Evolutionary conservation across 2,797 vertebrate species (phyloP).

Genomic region (Anguilla marmorata): DNA sequence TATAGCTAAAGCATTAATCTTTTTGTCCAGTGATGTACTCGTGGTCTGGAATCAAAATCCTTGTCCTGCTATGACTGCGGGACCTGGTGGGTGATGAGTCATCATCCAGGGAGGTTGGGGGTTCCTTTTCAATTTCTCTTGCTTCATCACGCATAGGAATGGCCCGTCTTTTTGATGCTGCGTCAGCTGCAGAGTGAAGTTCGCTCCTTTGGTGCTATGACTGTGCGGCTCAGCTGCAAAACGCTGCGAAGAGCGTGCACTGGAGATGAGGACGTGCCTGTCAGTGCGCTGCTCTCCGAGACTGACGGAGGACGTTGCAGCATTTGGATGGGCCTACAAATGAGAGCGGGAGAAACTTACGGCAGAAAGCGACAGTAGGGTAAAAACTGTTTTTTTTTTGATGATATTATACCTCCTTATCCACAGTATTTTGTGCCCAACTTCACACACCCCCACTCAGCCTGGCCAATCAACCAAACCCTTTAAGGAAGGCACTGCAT

Average conservation of each 20-base stretch:
- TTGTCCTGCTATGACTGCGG: neutral
- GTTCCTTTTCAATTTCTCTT: neutral
- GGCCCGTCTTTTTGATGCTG: neutral
- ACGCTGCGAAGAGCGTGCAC: neutral
- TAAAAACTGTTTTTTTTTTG: too few relatives aligned
- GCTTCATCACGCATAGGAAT: neutral
- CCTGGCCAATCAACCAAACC: neutral
- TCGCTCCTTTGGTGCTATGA: neutral
- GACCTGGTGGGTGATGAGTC: neutral
- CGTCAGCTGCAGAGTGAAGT: neutral
- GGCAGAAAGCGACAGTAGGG: neutral
- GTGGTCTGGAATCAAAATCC: neutral
- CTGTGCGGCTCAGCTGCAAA: neutral
- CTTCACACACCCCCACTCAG: neutral
- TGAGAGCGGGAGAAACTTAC: neutral
- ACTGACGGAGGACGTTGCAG: neutral
- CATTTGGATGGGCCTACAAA: neutral
- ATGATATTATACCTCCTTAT: neutral
- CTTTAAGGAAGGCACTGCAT: neutral
- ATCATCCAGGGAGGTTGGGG: neutral
- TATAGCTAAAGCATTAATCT: neutral
- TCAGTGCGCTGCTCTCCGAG: neutral
- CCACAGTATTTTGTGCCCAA: neutral
- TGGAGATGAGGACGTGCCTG: neutral
- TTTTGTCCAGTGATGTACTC: neutral